Evolutionary conservation across 2,888 invertebrate genomes (phyloP).

Genomic region (Eupsilia transversa): DNA sequence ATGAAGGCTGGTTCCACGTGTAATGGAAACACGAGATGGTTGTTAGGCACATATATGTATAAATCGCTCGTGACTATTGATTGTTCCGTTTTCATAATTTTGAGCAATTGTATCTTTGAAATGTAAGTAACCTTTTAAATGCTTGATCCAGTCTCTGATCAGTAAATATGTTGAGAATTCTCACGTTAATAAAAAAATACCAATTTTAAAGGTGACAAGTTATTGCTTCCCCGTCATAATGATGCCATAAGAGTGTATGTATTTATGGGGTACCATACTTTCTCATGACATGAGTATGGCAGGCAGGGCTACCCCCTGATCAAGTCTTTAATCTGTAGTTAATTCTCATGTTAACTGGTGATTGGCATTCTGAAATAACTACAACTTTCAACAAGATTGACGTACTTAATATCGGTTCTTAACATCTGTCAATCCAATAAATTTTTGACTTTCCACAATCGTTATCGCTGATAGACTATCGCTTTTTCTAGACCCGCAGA

Average conservation of each 20-base stretch:
- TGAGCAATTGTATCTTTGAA: neutral
- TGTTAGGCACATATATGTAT: neutral
- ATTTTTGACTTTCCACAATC: neutral
- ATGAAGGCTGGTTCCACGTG: constrained; percentile 27
- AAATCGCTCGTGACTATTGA: neutral
- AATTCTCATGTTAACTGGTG: neutral
- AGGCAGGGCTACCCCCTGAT: too few relatives aligned
- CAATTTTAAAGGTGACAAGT: too few relatives aligned
- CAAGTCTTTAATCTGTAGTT: neutral
- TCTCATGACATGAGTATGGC: too few relatives aligned
- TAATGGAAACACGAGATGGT: neutral
- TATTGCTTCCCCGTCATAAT: too few relatives aligned
- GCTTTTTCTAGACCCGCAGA: neutral
- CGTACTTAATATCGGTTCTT: too few relatives aligned
- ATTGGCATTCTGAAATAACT: neutral
- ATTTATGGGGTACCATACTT: too few relatives aligned
- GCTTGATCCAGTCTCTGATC: neutral
- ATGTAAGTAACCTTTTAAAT: neutral
- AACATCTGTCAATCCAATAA: neutral
- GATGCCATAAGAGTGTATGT: neutral
- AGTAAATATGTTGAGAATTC: neutral
- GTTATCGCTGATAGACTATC: neutral
- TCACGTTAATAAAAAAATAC: neutral
- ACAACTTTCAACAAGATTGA: neutral
- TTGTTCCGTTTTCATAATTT: neutral